These are phyloP conservation scores for Strix aluco DNA, from an alignment of 2,113 vertebrate genomes.

Conservation along the genomic window DNA sequence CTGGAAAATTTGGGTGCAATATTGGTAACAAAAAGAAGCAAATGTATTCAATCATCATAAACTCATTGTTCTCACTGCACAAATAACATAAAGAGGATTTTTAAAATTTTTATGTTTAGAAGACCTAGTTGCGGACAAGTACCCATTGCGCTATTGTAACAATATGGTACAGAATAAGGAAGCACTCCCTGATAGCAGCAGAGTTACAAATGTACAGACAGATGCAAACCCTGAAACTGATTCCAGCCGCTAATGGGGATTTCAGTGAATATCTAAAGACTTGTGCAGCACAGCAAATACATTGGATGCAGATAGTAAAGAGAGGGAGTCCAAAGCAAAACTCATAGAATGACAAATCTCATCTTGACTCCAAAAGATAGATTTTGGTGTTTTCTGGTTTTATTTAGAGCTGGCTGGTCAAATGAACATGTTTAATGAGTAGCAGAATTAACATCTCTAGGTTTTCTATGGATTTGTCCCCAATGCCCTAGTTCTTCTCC, in stretches of 20 bases:
- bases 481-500: background rate
- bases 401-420: background rate
- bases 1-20: background rate
- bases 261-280: background rate
- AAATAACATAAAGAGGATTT: background rate
- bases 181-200: background rate
- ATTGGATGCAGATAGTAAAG: too few species aligned
- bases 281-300: background rate
- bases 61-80: background rate
- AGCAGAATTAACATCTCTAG: background rate
- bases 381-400: accelerated
- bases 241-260: background rate
- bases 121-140: background rate
- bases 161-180: background rate
- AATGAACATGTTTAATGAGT: background rate
- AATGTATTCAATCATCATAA: background rate
- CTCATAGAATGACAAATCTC: background rate
- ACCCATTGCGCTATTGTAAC: background rate
- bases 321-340: background rate
- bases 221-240: background rate
- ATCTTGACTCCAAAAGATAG: background rate
- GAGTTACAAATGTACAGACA: background rate
- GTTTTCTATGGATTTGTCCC: background rate
- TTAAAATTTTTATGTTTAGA: background rate
- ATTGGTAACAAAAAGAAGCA: background rate